Percentiles rank a stretch among this genome's conserved stretches.
phyloP scores from a whole-genome alignment of 2,113 vertebrate genomes.

The Hylia prasina region DNA sequence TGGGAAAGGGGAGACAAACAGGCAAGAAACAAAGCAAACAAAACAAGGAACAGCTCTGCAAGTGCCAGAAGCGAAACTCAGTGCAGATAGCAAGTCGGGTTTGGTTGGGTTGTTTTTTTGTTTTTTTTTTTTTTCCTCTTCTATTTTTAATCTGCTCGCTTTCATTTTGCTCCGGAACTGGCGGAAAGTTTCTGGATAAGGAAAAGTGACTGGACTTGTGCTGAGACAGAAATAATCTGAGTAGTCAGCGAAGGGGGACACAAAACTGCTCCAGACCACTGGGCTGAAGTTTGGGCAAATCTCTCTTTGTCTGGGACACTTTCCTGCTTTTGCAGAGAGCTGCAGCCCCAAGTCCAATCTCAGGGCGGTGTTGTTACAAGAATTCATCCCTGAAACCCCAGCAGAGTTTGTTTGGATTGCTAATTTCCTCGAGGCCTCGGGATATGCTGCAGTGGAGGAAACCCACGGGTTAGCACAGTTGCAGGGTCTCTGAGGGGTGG shows the following conservation, averaged over 20 bases:
- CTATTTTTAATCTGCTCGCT: background rate
- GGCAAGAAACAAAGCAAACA: conserved; percentile 31
- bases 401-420: conserved; percentile 38
- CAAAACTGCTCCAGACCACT: background rate
- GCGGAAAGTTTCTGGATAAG: background rate
- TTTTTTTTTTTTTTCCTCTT: background rate
- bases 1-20: background rate
- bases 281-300: background rate
- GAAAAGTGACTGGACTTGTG: background rate
- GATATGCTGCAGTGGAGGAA: background rate
- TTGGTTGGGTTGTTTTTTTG: background rate
- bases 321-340: background rate
- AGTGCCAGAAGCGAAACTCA: conserved; percentile 13
- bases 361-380: background rate
- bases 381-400: background rate
- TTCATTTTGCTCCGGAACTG: background rate
- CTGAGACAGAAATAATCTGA: background rate
- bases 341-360: background rate
- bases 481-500: background rate
- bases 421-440: conserved; percentile 12
- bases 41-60: background rate
- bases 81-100: background rate
- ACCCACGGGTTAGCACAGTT: background rate
- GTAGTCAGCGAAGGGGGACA: background rate
- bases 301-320: background rate